Evolutionary conservation across 2,888 invertebrate genomes (phyloP), one percentile per base, ranked within the genome.

Genomic region (Thalpophila matura): DNA sequence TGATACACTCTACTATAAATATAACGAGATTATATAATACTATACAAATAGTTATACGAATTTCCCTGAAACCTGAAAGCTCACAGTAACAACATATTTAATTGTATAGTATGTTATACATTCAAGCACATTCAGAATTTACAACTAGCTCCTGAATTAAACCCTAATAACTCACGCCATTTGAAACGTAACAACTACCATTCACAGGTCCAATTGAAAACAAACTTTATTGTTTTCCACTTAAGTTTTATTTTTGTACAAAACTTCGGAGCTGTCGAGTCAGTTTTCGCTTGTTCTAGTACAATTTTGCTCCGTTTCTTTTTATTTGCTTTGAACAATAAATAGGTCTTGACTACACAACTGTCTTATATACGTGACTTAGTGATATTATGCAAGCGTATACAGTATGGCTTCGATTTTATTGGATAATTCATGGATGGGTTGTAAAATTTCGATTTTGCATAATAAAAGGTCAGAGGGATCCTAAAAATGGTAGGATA

Each of bases 291-390:
- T 51, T 70, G 74, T 74, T 43, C 76, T 78, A 72, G 73, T 74
- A 85, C 78, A 82, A n/a, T 80, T 87, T 87, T 83, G 82, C 82
- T 84, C 72, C 60, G 86, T 83, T 88, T 88, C 89, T 90, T 93
- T 93, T 92, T 92, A 91, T 89, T 89, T 88, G 86, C 88, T 87
- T 86, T 85, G 88, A 88, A 91, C 89, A 92, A 93, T 93, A 92
- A 93, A 93, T 90, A 87, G 86, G 85, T 89, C 81, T 88, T 82
- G 83, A 85, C 80, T 87, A 88, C 84, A 86, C 81, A 86, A 88
- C 86, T 88, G 86, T 88, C 86, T 90, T 86, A 81, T 82, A 83
- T 85, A 87, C 86, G 85, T 86, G 87, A 87, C 85, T 88, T 81
- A 69, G 81, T 78, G 79, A 82, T 87, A 89, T 90, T 86, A 90